Evolutionary conservation across 2,888 invertebrate genomes (phyloP).

Genomic region (Ophion ellenae): DNA sequence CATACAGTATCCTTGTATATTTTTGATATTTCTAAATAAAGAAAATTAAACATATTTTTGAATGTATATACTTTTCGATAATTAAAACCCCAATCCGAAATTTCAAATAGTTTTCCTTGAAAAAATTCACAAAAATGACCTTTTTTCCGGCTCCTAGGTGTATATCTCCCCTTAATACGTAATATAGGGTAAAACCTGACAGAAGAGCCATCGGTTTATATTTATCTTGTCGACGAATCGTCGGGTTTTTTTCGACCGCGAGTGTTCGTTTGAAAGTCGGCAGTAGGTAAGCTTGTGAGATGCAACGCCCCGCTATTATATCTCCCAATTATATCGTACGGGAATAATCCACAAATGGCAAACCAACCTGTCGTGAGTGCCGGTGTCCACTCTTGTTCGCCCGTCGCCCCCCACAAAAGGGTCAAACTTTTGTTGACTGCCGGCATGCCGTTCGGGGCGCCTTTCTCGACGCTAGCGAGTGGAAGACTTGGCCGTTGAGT

Average conservation of each 20-base stretch:
- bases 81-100: no score
- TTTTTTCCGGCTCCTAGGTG: no score
- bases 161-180: background rate
- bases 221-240: background rate
- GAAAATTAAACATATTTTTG: no score
- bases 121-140: no score
- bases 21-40: no score
- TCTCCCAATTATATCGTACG: background rate
- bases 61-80: no score
- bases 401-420: constrained; percentile 96
- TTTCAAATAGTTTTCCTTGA: no score
- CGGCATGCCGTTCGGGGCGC: constrained; percentile 70
- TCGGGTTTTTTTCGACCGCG: no score
- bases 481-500: constrained; percentile 73
- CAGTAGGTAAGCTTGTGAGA: constrained; percentile 2
- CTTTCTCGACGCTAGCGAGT: constrained; percentile 78
- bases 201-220: background rate
- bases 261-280: background rate
- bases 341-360: constrained; percentile 1
- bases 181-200: background rate
- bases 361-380: constrained; percentile 94
- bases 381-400: constrained; percentile 98
- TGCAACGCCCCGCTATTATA: background rate
- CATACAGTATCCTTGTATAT: no score
- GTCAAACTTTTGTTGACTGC: constrained; percentile 86